Evolutionary conservation across 2,888 invertebrate genomes (phyloP).

Genomic region (Agrotis puta): DNA sequence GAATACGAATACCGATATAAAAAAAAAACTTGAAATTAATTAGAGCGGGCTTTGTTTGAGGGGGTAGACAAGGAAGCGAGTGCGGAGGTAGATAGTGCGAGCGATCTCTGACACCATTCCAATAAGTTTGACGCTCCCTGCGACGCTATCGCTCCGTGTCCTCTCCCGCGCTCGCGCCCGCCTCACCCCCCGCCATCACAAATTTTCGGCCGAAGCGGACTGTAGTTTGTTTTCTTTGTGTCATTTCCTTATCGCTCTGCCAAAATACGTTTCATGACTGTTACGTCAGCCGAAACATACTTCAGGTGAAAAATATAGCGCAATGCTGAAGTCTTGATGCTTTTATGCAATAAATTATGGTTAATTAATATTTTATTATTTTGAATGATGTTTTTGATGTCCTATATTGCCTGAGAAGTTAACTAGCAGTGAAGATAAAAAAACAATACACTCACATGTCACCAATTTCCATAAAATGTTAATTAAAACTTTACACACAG

Average conservation of each 20-base stretch:
- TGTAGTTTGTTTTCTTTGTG: conserved; percentile 90
- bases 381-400: neutral
- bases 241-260: conserved; percentile 91
- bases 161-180: conserved; percentile 67
- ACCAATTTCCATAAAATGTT: neutral
- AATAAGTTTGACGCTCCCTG: conserved; percentile 84
- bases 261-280: conserved; percentile 90
- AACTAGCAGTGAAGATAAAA: too few species aligned
- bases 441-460: too few species aligned
- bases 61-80: conserved; percentile 61
- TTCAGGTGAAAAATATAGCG: conserved; percentile 86
- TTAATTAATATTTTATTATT: conserved; percentile 7
- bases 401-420: too few species aligned
- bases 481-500: conserved; percentile 1
- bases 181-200: conserved; percentile 77
- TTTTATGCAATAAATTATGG: conserved; percentile 59
- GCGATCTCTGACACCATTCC: conserved; percentile 87
- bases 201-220: conserved; percentile 87
- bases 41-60: conserved; percentile 58
- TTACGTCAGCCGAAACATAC: conserved; percentile 88
- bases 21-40: conserved; percentile 66
- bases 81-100: conserved; percentile 80
- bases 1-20: conserved; percentile 60
- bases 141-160: conserved; percentile 73
- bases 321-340: conserved; percentile 79